Evolutionary conservation across 2,797 vertebrate species (phyloP).

Genomic region (Arctocebus calabarensis): DNA sequence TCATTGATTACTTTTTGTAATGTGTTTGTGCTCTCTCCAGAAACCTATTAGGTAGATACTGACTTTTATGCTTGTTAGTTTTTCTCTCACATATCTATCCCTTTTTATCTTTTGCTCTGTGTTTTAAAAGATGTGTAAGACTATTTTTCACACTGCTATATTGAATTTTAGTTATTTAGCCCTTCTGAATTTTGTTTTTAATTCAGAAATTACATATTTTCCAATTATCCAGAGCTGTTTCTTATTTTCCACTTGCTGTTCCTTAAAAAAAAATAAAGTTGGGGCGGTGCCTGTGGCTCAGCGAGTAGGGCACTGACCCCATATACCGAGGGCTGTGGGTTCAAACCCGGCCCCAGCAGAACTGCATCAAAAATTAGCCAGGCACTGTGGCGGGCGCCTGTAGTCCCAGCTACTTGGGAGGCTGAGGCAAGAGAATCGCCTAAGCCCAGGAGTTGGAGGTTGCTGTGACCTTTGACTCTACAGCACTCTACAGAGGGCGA

Average conservation of each 20-base stretch:
- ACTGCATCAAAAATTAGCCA: too few species aligned
- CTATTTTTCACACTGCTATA: not conserved
- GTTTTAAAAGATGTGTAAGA: conserved; percentile 47
- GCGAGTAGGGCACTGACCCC: too few species aligned
- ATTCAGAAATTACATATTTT: conserved; percentile 45
- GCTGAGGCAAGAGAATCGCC: too few species aligned
- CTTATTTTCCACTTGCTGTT: conserved; percentile 21
- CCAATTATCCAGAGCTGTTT: conserved; percentile 47
- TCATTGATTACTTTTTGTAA: conserved; percentile 33
- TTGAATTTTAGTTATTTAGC: conserved; percentile 43
- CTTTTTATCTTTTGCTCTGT: conserved; percentile 57
- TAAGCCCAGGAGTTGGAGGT: too few species aligned
- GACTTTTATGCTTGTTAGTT: conserved; percentile 9
- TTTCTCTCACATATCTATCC: conserved; percentile 39
- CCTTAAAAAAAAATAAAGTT: not conserved
- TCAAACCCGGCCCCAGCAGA: too few species aligned
- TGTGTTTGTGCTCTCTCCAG: conserved; percentile 37
- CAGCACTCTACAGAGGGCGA: too few species aligned
- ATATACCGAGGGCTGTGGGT: too few species aligned
- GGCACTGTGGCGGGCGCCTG: too few species aligned
- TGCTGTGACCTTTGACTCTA: too few species aligned
- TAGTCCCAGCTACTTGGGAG: too few species aligned
- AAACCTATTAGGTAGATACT: conserved; percentile 6
- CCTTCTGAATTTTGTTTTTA: conserved; percentile 12
- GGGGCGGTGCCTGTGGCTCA: too few species aligned